phyloP scores from a whole-genome alignment of 2,113 vertebrate species.

The Scomber scombrus region DNA sequence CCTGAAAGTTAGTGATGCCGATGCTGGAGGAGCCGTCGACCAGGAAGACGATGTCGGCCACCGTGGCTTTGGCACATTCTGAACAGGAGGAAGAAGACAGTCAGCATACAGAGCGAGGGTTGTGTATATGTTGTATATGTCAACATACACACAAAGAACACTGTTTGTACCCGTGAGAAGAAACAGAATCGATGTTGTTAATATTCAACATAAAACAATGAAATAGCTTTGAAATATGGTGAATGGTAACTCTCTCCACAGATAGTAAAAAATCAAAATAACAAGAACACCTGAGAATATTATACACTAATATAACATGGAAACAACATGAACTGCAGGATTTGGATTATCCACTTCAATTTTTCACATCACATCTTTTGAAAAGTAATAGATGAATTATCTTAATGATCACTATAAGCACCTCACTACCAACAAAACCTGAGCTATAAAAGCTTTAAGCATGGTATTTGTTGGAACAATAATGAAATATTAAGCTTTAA shows the following conservation, averaged over 20 bases:
- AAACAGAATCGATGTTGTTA: background rate
- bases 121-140: background rate
- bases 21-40: slow-evolving; percentile 88
- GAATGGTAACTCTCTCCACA: too few species aligned
- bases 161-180: background rate
- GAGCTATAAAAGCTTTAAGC: background rate
- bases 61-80: slow-evolving; percentile 84
- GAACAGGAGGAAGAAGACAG: slow-evolving; percentile 24
- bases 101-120: slow-evolving; percentile 3
- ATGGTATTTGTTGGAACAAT: background rate
- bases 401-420: too few species aligned
- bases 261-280: too few species aligned
- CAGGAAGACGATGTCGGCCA: slow-evolving; percentile 88
- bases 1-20: slow-evolving; percentile 78
- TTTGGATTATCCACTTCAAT: too few species aligned
- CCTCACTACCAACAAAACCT: too few species aligned
- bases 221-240: too few species aligned
- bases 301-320: too few species aligned
- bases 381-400: too few species aligned
- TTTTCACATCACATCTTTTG: too few species aligned
- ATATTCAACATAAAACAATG: background rate
- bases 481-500: background rate
- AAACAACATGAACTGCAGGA: too few species aligned
- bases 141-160: too few species aligned
- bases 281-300: background rate